These are phyloP conservation scores for Ciconia boyciana DNA, from an alignment of 2,113 vertebrate species.

Conservation along the genomic window DNA sequence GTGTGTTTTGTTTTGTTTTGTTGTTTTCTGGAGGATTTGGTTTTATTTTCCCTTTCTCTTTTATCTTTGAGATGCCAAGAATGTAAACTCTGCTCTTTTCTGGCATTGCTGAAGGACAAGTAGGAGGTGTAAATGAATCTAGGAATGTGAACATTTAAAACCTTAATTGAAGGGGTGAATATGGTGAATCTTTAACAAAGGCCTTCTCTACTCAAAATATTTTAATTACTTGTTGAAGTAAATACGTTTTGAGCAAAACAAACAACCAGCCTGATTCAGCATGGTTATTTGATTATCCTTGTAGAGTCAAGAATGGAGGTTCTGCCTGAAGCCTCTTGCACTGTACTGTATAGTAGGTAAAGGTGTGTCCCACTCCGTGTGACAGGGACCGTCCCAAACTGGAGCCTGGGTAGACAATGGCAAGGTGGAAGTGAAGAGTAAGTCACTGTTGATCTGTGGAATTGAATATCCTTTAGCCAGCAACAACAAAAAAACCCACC, in stretches of 20 bases:
- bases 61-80: background rate
- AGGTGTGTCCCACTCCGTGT: background rate
- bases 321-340: background rate
- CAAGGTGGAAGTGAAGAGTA: background rate
- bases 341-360: background rate
- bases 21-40: background rate
- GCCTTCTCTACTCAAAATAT: slow-evolving; percentile 36
- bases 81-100: slow-evolving; percentile 33
- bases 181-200: slow-evolving; percentile 41
- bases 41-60: slow-evolving; percentile 17
- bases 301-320: background rate
- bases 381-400: background rate
- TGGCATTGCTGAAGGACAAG: slow-evolving; percentile 51
- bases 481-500: background rate
- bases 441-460: background rate
- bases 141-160: slow-evolving; percentile 30
- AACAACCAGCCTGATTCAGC: background rate
- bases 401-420: background rate
- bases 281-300: background rate
- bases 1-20: background rate
- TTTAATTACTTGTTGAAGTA: slow-evolving; percentile 45
- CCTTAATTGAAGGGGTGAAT: slow-evolving; percentile 38
- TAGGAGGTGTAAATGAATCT: slow-evolving; percentile 49
- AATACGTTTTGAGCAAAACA: slow-evolving; percentile 30
- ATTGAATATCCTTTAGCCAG: background rate